Base-by-base conservation (phyloP, 1,140 invertebrate genomes). In the Aphaenogaster floridana region DNA sequence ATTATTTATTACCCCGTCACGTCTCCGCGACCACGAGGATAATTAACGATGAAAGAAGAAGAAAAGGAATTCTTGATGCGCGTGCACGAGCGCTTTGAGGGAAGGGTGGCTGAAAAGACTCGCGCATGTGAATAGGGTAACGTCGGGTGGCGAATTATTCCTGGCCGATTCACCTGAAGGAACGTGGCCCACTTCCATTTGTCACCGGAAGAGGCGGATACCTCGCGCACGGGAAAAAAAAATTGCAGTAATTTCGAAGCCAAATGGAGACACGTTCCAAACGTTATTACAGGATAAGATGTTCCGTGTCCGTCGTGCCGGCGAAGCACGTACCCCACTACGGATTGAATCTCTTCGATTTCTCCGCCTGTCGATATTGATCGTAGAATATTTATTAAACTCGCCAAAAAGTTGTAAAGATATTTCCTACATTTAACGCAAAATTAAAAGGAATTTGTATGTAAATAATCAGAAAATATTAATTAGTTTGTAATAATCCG, bases 241-340 rank as follows among this genome's bases (percentile, higher is more conserved):
- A 84, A 84, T 84, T 84, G 80, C 57, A 76, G 69, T 84, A 84
- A 84, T 84, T 76, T 84, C 0, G 15, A 83, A 48, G 17, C 39
- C 68, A 34, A 84, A 76, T 28, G 39, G 54, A 76, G 80, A 76
- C 80, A 84, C 80, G 69, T 84, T 61, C 80, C 80, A 61, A 84
- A 76, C 54, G 54, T 84, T 63, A 63, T 84, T 84, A 61, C 54
- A 39, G 50, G 11, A 61, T 50, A 63, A 84, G 80, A 48, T 36
- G 57, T 74, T 42, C 61, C 28, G 45, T 17, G 28, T n/a, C 13
- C 63, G 34, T 64, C 77, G 59, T 45, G 28, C 28, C 28, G 28
- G 28, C 59, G 59, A 64, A 17, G 52, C 50, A 36, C 54, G 57
- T 77, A 61, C 42, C 36, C 3, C 3, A n/a, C 59, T 15, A 57